Base-by-base conservation (phyloP, 2,797 vertebrate species). In the Synanceia verrucosa region DNA sequence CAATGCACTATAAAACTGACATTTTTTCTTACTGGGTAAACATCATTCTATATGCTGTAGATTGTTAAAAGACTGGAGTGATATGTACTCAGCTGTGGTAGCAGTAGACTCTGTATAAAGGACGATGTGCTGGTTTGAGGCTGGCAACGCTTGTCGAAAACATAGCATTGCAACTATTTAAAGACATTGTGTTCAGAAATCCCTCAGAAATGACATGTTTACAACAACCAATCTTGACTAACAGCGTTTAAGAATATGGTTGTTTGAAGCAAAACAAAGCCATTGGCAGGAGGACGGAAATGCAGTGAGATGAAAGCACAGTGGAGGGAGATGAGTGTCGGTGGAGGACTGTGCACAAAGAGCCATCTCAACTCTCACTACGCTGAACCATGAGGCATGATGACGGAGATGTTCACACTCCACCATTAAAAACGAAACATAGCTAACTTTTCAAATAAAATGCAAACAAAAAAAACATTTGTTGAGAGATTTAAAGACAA, bases 121-220 rank as follows among this genome's bases (percentile, higher is more conserved):
- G 71, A 86, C 78, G 78, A 91, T 77, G 90, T 92, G 92, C 92
- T 94, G 92, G 92, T 94, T 90, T 86, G 73, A 88, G 59, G 86
- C 86, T 77, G 59, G 41, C 70, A 70, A 70, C 73, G 78, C 58
- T 26, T 33, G 51, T 65, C 73, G 24, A 78, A 71, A 61, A 86
- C 68, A 23, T 24, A 37, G 33, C 82, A 81, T 48, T 60, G 87
- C 86, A 82, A 84, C 79, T 67, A 16, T 72, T 82, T 70, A 83
- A 84, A 81, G 68, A 83, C 59, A 21, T 3, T 41, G 36, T 46
- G 41, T 63, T 67, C 13, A 26, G 62, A 81, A 73, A 74, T 43
- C 24, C 23, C 39, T 18, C 14, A 51, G 69, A 81, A 79, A 31
- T 65, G 61, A 80, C 23, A 63, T 68, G 65, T 81, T 70, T 68